Evolutionary conservation across 2,888 invertebrate species (phyloP), one percentile per base, ranked within the genome.

Genomic region (Norana najaformis): DNA sequence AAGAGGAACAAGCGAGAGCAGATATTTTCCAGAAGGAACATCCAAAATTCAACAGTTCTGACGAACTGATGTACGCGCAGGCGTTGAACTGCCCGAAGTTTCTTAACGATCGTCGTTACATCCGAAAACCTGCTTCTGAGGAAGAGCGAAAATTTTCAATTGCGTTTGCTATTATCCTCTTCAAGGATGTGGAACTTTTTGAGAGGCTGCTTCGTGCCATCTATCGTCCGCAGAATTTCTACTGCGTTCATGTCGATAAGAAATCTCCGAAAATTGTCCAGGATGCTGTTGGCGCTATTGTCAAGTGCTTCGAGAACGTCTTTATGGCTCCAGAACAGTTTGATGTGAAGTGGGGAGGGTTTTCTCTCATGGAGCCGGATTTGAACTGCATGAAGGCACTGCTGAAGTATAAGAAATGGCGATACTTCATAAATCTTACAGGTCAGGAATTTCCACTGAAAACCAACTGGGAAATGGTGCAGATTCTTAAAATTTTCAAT

Each of bases 391-490:
- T 91, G 90, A 53, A 69, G 35, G 90, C 91, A 83, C 89, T 91
- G 89, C 89, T 89, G 89, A 88, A 89, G 23, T 36, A 69, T 36
- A 90, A 69, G 89, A 37, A 41, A 39, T 91, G 91, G 92, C 89
- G 83, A 20, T 91, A 91, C 91, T 93, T 94, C 90, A 93, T 94
- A 35, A 94, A 94, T 89, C 92, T 94, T 18, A 93, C 94, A 0
- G 94, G 94, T 6, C 93, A 93, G 88, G 94, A 94, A 90, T 93
- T 94, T 90, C 94, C 94, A 69, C 90, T 94, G 41, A 94, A 93
- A 90, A 94, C 94, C 16, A 94, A 94, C 91, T 90, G 92, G 30
- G 94, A 95, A 91, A 91, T 94, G 36, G 94, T 94, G 13, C 91
- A 92, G 90, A 94, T 94, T 23, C 90, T 94, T 20, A 93, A 93